Evolutionary conservation across 2,797 vertebrate genomes (phyloP), one percentile per base, ranked within the genome.

Genomic region (Myotis daubentonii): DNA sequence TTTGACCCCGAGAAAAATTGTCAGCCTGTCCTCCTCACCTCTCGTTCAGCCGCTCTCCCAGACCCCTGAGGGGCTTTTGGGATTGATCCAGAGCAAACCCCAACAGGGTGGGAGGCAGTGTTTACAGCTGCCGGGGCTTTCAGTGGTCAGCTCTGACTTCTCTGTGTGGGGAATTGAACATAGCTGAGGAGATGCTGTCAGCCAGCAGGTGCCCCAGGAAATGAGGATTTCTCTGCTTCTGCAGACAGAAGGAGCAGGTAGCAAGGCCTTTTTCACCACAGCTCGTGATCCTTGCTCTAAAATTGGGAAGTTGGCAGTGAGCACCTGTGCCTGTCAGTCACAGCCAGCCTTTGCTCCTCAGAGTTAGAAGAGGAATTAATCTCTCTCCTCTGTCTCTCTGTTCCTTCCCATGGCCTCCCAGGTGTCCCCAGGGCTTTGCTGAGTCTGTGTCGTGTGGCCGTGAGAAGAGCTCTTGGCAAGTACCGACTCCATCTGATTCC

Each of bases 391-490:
- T 82, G 51, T 87, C 75, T 71, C 33, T 60, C 74, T 23, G 38
- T 94, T 57, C 93, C 89, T 86, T 44, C 65, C 96, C 80, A 62
- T 98, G 98, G 97, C 94, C 44, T 66, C 97, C 72, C 97, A 99
- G 99, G 98, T 97, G 51, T 75, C 83, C 98, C 99, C 78, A 98
- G 97, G 60, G 98, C 98, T 94, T 97, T 99, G 98, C 98, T 99
- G 55, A 97, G 98, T 74, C 90, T 99, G 96, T 99, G 99, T 97
- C 99, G 99, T 49, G 98, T 99, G 96, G 91, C 98, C 41, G 99
- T 99, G 66, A 98, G 99, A 83, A 98, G 97, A 97, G 95, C 97
- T 3, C 98, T 99, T 93, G 99, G 99, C 95, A 99, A 99, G 97
- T 82, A 94, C 51, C 98, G 99, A 4, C 98, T 99, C 38, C 98